Conservation (phyloP, 2,113 vertebrate species). For the Ctenomys sociabilis region DNA sequence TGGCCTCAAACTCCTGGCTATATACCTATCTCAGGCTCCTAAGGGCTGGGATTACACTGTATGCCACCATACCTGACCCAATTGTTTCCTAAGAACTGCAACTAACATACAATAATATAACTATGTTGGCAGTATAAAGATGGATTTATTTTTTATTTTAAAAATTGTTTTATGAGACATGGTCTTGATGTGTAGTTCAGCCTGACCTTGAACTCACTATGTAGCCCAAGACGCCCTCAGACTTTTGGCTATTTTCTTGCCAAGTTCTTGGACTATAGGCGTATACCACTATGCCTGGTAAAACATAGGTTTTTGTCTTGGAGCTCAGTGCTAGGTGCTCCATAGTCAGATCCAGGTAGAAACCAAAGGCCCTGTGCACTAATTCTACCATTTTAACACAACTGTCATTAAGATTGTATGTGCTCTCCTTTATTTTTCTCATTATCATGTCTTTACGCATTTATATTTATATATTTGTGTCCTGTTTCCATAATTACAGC, state of each 20-base stretch:
- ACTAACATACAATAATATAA: conserved; percentile 31
- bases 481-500: conserved; percentile 30
- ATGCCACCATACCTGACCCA: background rate
- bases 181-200: too few species aligned
- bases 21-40: too few species aligned
- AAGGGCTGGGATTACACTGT: too few species aligned
- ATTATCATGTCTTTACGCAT: conserved; percentile 12
- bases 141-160: conserved; percentile 11
- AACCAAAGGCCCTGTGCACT: background rate
- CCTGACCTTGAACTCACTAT: too few species aligned
- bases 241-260: too few species aligned
- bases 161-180: background rate
- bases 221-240: too few species aligned
- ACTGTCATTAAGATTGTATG: conserved; percentile 15
- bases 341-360: background rate
- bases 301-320: background rate
- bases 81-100: conserved; percentile 42
- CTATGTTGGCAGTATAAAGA: background rate
- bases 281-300: too few species aligned
- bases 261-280: too few species aligned
- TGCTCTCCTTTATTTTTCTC: conserved; percentile 40
- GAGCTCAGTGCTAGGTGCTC: background rate
- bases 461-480: conserved; percentile 34
- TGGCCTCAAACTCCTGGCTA: too few species aligned
- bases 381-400: conserved; percentile 8